Conservation (phyloP, 2,888 invertebrate species). For the Brachypalpus laphriformis region DNA sequence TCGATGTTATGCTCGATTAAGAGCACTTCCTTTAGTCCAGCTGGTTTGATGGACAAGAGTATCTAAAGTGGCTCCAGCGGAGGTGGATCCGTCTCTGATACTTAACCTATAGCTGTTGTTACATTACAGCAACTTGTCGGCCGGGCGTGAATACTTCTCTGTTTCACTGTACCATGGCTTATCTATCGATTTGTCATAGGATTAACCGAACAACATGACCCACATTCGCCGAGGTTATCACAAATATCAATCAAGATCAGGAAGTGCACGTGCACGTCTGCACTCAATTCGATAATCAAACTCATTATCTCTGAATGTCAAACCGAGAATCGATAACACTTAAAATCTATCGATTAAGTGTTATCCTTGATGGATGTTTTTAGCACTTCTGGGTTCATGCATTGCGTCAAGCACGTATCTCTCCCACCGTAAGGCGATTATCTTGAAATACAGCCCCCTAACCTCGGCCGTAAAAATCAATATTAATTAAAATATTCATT, state of each 20-base stretch:
- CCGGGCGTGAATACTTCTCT: too few relatives aligned
- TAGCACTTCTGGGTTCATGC: conserved; percentile 17
- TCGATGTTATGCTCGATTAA: too few relatives aligned
- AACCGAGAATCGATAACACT: neutral
- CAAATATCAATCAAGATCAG: neutral
- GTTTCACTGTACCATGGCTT: neutral
- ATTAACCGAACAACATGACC: neutral
- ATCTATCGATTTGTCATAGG: neutral
- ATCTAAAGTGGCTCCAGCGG: too few relatives aligned
- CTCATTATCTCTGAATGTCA: neutral
- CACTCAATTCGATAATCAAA: neutral
- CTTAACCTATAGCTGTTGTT: too few relatives aligned
- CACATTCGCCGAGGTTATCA: neutral
- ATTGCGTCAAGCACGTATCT: conserved; percentile 16
- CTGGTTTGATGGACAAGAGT: too few relatives aligned
- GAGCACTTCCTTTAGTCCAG: too few relatives aligned
- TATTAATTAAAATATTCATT: conserved; percentile 44
- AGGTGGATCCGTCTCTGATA: too few relatives aligned
- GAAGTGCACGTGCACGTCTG: neutral
- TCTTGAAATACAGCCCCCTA: conserved; percentile 10
- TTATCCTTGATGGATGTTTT: conserved; percentile 22
- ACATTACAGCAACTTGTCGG: too few relatives aligned
- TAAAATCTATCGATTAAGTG: neutral
- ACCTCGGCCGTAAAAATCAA: conserved; percentile 36
- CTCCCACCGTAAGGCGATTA: neutral